Evolutionary conservation across 1,140 invertebrate species (phyloP).

Genomic region (Antheraea mylitta): DNA sequence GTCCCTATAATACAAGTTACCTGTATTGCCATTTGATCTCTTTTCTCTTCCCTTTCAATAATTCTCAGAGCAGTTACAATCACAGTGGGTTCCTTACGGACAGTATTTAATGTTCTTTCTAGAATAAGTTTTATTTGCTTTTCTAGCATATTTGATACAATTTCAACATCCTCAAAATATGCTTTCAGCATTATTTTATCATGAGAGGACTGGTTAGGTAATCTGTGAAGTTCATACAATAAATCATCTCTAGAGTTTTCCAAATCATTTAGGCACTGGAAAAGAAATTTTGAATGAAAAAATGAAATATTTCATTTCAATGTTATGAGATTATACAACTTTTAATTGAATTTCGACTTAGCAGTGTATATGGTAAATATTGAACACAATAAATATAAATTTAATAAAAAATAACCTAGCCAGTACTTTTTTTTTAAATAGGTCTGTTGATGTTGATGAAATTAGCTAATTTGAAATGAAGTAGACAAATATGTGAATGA

Average conservation of each 20-base stretch:
- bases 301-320: background rate
- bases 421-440: too few species aligned
- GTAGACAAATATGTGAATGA: too few species aligned
- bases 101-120: slow-evolving; percentile 94
- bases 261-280: slow-evolving; percentile 92
- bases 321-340: too few species aligned
- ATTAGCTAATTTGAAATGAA: too few species aligned
- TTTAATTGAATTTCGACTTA: too few species aligned
- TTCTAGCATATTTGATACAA: slow-evolving; percentile 92
- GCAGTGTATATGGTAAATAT: too few species aligned
- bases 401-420: too few species aligned
- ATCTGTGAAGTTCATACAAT: slow-evolving; percentile 95
- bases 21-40: slow-evolving; percentile 89
- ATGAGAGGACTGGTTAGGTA: slow-evolving; percentile 93
- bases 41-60: slow-evolving; percentile 97
- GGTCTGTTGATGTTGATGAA: too few species aligned
- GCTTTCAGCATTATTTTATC: slow-evolving; percentile 95
- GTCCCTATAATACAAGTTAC: slow-evolving; percentile 36
- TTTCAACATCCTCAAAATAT: slow-evolving; percentile 97
- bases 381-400: too few species aligned
- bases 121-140: slow-evolving; percentile 95
- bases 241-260: slow-evolving; percentile 98
- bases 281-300: slow-evolving; percentile 13
- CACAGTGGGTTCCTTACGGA: slow-evolving; percentile 95
- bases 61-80: slow-evolving; percentile 98